A percentile compares a stretch with the other conserved stretches of the same genome.
phyloP scores from a whole-genome alignment of 2,797 vertebrate species.

The Hypotaenidia okinawae region DNA sequence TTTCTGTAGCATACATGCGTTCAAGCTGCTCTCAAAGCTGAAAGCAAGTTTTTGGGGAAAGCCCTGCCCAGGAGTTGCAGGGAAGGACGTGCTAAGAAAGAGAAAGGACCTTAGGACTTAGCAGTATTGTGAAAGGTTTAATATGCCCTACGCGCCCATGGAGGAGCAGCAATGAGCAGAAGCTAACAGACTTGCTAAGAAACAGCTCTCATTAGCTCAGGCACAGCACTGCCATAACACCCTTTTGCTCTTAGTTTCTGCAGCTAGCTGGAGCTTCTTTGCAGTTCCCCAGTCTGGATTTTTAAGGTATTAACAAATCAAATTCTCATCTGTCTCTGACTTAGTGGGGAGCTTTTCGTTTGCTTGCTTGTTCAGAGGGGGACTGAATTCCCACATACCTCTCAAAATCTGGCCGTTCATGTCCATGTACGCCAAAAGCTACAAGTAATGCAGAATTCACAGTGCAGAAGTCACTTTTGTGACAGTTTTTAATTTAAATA shows the following conservation, averaged over 20 bases:
- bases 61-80: neutral
- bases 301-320: neutral
- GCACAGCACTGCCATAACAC: neutral
- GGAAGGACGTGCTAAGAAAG: neutral
- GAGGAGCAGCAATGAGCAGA: neutral
- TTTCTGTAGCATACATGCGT: neutral
- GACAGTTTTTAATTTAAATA: neutral
- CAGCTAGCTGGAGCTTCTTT: neutral
- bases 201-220: neutral
- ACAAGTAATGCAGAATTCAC: neutral
- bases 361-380: neutral
- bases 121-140: neutral
- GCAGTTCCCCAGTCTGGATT: neutral
- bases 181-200: neutral
- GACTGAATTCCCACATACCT: neutral
- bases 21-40: neutral
- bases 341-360: neutral
- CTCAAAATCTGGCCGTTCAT: neutral
- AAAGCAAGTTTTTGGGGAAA: neutral
- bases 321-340: neutral
- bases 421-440: neutral
- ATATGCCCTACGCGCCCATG: neutral
- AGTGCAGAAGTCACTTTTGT: neutral
- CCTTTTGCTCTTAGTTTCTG: neutral
- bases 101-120: neutral